Conservation (phyloP, 2,888 invertebrate species). For the Merodon equestris region DNA sequence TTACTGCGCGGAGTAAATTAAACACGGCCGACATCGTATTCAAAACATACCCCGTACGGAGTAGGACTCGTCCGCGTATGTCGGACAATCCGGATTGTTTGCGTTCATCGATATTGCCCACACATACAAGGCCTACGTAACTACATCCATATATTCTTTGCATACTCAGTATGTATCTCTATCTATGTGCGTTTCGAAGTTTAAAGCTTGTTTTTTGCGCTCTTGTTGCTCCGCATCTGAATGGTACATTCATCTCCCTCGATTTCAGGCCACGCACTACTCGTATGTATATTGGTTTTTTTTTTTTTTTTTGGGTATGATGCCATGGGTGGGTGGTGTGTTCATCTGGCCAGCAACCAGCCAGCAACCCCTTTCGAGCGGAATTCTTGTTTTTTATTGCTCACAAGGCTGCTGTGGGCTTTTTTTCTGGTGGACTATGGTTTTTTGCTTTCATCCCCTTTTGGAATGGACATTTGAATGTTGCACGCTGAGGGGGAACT, state of each 20-base stretch:
- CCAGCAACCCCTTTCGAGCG: constrained; percentile 42
- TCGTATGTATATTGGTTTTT: neutral
- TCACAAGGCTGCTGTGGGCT: constrained; percentile 41
- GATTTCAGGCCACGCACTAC: neutral
- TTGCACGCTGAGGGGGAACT: constrained; percentile 33
- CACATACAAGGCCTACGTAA: constrained; percentile 30
- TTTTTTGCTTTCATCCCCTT: constrained; percentile 27
- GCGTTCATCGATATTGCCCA: constrained; percentile 25
- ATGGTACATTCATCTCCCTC: constrained; percentile 16
- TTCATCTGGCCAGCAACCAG: constrained; percentile 32
- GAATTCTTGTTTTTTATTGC: constrained; percentile 52
- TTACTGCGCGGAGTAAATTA: constrained; percentile 33
- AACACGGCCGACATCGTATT: constrained; percentile 44
- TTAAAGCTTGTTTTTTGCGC: constrained; percentile 34
- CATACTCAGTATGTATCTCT: constrained; percentile 21
- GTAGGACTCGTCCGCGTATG: constrained; percentile 4
- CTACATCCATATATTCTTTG: constrained; percentile 8
- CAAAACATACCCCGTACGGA: constrained; percentile 43
- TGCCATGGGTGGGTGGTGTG: neutral
- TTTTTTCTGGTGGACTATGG: constrained; percentile 5
- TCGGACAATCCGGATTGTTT: constrained; percentile 47
- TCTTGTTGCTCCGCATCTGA: neutral
- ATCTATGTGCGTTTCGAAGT: too few relatives aligned
- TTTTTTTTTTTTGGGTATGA: too few relatives aligned
- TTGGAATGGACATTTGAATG: constrained; percentile 54